phyloP scores from a whole-genome alignment of 1,140 invertebrate genomes.

The Acromyrmex charruanus region DNA sequence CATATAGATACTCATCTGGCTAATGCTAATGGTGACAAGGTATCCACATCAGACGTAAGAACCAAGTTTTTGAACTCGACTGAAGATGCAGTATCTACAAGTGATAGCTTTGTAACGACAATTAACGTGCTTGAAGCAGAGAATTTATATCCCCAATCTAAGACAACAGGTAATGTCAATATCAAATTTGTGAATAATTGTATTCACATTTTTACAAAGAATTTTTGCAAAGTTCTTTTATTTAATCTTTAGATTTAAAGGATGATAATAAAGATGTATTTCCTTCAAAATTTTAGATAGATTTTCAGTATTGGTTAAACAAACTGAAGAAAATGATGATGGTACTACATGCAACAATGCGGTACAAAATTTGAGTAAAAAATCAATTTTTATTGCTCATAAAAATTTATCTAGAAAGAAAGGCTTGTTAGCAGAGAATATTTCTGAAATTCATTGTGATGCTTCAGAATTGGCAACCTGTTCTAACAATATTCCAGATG shows the following conservation, averaged over 20 bases:
- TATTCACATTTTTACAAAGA: neutral
- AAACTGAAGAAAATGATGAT: conserved; percentile 19
- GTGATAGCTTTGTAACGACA: conserved; percentile 36
- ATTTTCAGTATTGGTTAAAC: neutral
- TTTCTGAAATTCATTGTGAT: conserved; percentile 41
- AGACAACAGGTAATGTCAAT: conserved; percentile 20
- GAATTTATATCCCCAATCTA: neutral
- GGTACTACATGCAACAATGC: conserved; percentile 35
- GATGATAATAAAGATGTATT: conserved; percentile 1
- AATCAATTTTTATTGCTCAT: conserved; percentile 49
- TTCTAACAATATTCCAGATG: conserved; percentile 36
- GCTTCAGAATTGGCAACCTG: conserved; percentile 32
- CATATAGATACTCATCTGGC: conserved; percentile 70
- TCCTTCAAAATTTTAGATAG: conserved; percentile 15
- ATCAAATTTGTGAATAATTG: neutral
- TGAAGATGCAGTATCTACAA: conserved; percentile 67
- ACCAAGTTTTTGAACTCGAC: conserved; percentile 70
- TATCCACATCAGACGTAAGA: conserved; percentile 61
- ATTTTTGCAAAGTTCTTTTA: neutral
- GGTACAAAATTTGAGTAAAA: conserved; percentile 55
- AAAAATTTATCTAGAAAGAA: conserved; percentile 69
- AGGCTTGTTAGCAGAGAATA: conserved; percentile 54
- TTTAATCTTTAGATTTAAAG: conserved; percentile 23
- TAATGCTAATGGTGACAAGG: conserved; percentile 68
- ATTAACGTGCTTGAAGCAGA: conserved; percentile 52